Conservation (phyloP, 2,797 vertebrate genomes). For the Poeciliopsis gracilis region DNA sequence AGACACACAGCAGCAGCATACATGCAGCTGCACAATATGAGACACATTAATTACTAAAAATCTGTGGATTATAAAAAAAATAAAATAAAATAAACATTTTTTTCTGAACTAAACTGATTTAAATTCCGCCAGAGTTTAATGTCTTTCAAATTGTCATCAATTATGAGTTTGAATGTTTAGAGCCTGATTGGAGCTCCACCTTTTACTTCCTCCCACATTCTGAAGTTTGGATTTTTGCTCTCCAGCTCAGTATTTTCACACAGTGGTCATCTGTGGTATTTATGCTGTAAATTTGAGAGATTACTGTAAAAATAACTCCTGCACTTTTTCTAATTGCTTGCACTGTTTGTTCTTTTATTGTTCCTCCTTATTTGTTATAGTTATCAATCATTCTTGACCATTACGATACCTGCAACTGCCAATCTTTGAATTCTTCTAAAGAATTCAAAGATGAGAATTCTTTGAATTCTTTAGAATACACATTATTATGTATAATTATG, state of each 20-base stretch:
- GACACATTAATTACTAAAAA: not conserved
- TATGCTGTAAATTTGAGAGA: not conserved
- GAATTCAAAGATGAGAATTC: too few relatives aligned
- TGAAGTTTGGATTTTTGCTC: not conserved
- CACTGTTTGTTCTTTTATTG: not conserved
- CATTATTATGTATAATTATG: not conserved
- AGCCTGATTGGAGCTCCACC: not conserved
- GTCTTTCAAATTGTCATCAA: not conserved
- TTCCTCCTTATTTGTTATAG: not conserved
- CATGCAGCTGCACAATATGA: not conserved
- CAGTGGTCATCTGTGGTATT: not conserved
- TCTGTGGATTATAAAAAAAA: not conserved
- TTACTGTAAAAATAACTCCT: not conserved
- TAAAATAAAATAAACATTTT: too few relatives aligned
- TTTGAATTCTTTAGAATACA: too few relatives aligned
- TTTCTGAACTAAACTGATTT: not conserved
- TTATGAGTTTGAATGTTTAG: not conserved
- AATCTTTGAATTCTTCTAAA: not conserved
- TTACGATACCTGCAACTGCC: not conserved
- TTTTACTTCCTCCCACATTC: not conserved
- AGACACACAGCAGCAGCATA: not conserved
- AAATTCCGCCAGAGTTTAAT: not conserved
- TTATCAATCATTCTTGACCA: not conserved
- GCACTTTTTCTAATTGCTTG: not conserved
- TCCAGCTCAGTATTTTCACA: not conserved